Evolutionary conservation across 2,113 vertebrate species (phyloP).

Genomic region (Cyprinodon brontotheroides): DNA sequence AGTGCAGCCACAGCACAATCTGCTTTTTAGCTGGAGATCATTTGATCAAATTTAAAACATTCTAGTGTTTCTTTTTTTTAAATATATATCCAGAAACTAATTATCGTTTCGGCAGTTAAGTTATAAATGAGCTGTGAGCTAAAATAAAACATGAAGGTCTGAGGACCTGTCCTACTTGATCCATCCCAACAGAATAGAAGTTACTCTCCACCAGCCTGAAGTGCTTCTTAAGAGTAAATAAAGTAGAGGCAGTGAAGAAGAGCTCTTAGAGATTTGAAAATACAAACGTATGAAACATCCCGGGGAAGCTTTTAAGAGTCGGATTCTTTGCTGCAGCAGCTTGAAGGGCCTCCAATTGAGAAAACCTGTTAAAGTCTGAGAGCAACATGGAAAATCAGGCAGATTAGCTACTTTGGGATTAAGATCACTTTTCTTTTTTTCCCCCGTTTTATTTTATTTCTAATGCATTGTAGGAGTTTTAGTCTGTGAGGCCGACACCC

Average conservation of each 20-base stretch:
- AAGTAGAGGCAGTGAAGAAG: neutral
- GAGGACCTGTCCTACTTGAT: neutral
- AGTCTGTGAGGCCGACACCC: no score
- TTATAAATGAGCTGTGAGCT: conserved; percentile 1
- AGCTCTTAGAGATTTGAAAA: no score
- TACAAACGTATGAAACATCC: no score
- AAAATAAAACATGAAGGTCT: neutral
- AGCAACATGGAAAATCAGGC: no score
- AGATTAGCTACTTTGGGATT: no score
- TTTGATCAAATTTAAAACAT: neutral
- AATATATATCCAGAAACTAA: neutral
- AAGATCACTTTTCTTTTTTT: no score
- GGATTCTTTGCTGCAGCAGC: no score
- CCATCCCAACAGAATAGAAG: neutral
- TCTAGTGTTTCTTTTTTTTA: neutral
- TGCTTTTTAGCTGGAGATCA: conserved; percentile 10
- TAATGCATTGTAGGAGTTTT: no score
- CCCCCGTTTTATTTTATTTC: no score
- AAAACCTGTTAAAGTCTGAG: no score
- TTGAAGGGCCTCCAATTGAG: no score
- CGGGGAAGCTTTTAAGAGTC: no score
- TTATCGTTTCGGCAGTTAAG: neutral
- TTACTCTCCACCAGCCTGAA: conserved; percentile 6
- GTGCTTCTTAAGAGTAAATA: neutral
- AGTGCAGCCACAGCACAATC: conserved; percentile 2